These are phyloP conservation scores for Delphinus delphis DNA, from an alignment of 2,113 vertebrate species.

Conservation along the genomic window DNA sequence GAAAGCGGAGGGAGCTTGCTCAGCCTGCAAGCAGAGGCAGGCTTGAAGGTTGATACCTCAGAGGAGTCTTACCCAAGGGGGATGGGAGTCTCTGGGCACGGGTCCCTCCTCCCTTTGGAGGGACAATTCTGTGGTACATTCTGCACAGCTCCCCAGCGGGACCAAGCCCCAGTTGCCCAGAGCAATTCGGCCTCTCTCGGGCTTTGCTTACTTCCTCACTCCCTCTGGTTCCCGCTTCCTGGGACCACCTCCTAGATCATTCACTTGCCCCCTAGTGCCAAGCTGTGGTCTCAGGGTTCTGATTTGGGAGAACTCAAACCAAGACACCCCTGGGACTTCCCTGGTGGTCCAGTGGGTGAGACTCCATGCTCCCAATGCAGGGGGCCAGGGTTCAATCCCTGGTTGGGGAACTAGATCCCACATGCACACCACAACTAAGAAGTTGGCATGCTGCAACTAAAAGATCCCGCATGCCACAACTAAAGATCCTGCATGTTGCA, in stretches of 20 bases:
- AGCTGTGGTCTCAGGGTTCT: neutral
- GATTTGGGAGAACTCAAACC: neutral
- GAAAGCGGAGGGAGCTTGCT: neutral
- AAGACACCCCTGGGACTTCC: neutral
- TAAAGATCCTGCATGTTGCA: no score
- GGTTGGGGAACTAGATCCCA: no score
- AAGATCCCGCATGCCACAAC: no score
- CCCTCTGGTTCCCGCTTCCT: neutral
- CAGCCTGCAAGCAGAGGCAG: neutral
- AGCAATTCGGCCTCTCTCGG: accelerated
- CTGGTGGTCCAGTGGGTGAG: no score
- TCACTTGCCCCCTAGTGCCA: neutral
- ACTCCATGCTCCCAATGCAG: no score
- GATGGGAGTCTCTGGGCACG: neutral
- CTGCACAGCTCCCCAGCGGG: neutral
- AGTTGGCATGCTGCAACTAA: no score
- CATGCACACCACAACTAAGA: no score
- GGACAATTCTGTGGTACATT: neutral
- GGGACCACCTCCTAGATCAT: neutral
- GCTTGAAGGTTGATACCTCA: neutral
- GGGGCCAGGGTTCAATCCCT: no score
- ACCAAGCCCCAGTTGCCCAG: neutral
- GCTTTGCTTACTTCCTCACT: neutral
- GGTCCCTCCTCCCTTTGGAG: neutral
- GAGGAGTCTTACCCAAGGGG: neutral